Percentiles rank a stretch among this genome's conserved stretches.
These are phyloP conservation scores for Sarotherodon lohbergeri DNA, from an alignment of 2,113 vertebrate species.

Conservation along the genomic window DNA sequence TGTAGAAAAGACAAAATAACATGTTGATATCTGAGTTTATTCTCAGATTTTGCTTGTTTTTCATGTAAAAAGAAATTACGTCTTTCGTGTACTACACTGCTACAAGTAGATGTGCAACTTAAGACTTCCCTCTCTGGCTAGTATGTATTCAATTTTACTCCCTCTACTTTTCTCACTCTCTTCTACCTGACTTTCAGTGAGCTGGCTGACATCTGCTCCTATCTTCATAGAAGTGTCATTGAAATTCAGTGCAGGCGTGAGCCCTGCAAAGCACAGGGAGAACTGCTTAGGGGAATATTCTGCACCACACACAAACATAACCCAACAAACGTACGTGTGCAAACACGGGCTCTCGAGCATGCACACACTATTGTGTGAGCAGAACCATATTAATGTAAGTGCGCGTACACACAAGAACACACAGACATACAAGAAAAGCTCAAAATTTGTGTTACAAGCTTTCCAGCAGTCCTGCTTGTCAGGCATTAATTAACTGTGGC, in stretches of 20 bases:
- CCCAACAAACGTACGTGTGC: background rate
- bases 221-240: constrained; percentile 63
- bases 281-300: constrained; percentile 52
- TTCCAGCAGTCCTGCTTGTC: background rate
- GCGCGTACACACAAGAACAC: background rate
- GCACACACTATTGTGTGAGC: background rate
- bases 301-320: constrained; percentile 27
- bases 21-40: background rate
- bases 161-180: constrained; percentile 18
- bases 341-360: background rate
- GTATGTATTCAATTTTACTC: constrained; percentile 23
- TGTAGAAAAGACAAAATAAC: accelerated
- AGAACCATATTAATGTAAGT: background rate
- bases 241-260: constrained; percentile 63
- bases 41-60: background rate
- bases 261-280: constrained; percentile 48
- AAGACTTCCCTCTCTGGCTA: constrained; percentile 1
- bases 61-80: background rate
- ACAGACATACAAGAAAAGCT: background rate
- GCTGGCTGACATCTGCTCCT: constrained; percentile 61
- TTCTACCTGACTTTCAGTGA: constrained; percentile 55
- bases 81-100: background rate
- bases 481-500: constrained; percentile 17
- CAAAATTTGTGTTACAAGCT: background rate
- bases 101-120: constrained; percentile 8